Base-by-base conservation (phyloP, 2,113 vertebrate species). In the Typhlomys cinereus region DNA sequence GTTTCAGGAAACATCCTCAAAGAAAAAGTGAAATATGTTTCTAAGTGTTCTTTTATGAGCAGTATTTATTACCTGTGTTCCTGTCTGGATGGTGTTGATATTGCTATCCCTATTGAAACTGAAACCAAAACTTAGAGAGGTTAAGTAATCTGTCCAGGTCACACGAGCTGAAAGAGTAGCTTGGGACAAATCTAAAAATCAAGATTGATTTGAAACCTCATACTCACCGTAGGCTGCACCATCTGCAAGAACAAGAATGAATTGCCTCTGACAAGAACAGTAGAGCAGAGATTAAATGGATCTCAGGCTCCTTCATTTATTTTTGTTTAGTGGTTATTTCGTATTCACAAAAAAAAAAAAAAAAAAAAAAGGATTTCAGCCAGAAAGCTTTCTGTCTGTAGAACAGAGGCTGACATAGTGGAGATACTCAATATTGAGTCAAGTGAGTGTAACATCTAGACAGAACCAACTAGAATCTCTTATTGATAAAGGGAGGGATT, bases 121-220 rank as follows among this genome's bases (percentile, higher is more conserved):
- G 29, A 74, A 82, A 82, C 46, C 59, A 25, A 89, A 88, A 73
- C 25, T 89, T 34, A 87, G 66, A 80, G 71, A 94, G 52, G 67
- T 84, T 87, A 91, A 89, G 31, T 73, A 18, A 84, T 61, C 50
- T 44, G 29, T 90, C 57, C 31, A 52, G 52, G 31, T 78, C 64
- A 71, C 50, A 92, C 21, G 80, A 92, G 57, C 50, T 75, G 50
- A 67, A 81, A 90, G 80, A 69, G 69, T 82, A 46, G 7, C 50
- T 41, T 89, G 44, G 8, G 44, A 87, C 11, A 81, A 93, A 90
- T 62, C 44, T 61, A 62, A 88, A n/a, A 79, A 93, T 70, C 41
- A 64, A 71, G 76, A 89, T 80, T 54, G 67, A 91, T 81, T 79
- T 86, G 74, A 74, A 64, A 17, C 23, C 25, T 50, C 31, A 34